phyloP scores from a whole-genome alignment of 2,113 vertebrate species.

The Pteronura brasiliensis region DNA sequence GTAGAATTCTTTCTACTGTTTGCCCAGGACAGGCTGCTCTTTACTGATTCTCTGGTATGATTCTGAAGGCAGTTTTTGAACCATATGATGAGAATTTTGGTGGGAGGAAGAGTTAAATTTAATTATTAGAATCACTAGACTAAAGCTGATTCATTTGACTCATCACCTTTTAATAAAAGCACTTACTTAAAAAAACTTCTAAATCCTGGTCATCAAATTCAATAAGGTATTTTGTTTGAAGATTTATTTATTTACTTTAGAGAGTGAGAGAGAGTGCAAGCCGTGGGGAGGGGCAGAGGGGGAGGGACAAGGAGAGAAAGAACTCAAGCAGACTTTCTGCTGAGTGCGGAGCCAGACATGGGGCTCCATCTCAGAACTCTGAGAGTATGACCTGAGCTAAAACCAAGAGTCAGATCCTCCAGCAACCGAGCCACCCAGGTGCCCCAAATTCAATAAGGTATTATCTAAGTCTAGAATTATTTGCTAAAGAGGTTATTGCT shows the following conservation, averaged over 20 bases:
- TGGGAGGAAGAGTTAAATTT: background rate
- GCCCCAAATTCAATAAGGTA: background rate
- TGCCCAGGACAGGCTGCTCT: background rate
- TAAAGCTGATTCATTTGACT: background rate
- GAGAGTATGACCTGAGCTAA: background rate
- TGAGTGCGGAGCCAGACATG: background rate
- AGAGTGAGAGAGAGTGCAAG: background rate
- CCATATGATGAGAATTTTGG: background rate
- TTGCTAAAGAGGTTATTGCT: background rate
- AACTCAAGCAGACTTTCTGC: background rate
- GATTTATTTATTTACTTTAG: background rate
- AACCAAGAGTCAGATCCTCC: background rate
- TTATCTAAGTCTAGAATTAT: background rate
- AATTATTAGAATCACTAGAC: background rate
- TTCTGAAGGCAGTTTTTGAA: background rate
- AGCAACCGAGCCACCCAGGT: background rate
- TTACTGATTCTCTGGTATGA: background rate
- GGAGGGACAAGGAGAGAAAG: background rate
- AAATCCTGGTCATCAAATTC: background rate
- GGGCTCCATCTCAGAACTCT: background rate
- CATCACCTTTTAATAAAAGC: background rate
- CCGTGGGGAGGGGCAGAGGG: fast-evolving
- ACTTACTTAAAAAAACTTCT: background rate
- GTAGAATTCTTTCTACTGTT: background rate
- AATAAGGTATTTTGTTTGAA: background rate